These are phyloP conservation scores for Alectura lathami DNA, from an alignment of 2,113 vertebrate genomes.

Conservation along the genomic window DNA sequence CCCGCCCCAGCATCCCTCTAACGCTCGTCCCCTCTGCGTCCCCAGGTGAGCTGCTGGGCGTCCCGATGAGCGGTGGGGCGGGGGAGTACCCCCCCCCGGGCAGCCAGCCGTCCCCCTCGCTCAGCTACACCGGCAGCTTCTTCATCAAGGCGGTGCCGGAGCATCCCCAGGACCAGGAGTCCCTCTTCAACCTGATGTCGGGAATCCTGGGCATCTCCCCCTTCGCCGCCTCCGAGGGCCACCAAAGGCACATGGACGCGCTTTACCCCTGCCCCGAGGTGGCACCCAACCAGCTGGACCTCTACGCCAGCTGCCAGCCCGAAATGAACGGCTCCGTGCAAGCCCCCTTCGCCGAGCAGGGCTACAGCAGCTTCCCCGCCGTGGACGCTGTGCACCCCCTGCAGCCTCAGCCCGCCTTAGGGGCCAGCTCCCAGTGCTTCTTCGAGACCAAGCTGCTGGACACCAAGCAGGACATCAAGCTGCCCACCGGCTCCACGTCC, in stretches of 20 bases:
- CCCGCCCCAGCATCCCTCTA: not conserved
- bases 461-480: slow-evolving; percentile 84
- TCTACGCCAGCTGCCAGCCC: slow-evolving; percentile 74
- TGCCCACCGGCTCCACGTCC: slow-evolving; percentile 77
- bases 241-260: slow-evolving; percentile 77
- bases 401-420: slow-evolving; percentile 72
- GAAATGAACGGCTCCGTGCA: slow-evolving; percentile 76
- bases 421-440: slow-evolving; percentile 75
- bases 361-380: slow-evolving; percentile 73
- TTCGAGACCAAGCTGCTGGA: slow-evolving; percentile 80
- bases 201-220: slow-evolving; percentile 95
- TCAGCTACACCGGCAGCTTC: slow-evolving; percentile 97
- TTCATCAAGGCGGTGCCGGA: slow-evolving; percentile 93
- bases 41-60: slow-evolving; percentile 84
- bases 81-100: slow-evolving; percentile 85
- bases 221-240: slow-evolving; percentile 83
- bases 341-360: slow-evolving; percentile 74
- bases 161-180: slow-evolving; percentile 91
- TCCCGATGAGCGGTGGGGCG: slow-evolving; percentile 81
- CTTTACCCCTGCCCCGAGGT: slow-evolving; percentile 71
- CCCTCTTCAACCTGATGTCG: slow-evolving; percentile 96
- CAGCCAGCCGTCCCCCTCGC: slow-evolving; percentile 84
- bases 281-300: slow-evolving; percentile 76
- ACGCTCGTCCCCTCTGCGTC: not conserved
- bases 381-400: slow-evolving; percentile 74